A percentile compares a stretch with the other conserved stretches of the same genome.
Evolutionary conservation across 2,888 invertebrate genomes (phyloP).

Genomic region (Trimorus sp.): DNA sequence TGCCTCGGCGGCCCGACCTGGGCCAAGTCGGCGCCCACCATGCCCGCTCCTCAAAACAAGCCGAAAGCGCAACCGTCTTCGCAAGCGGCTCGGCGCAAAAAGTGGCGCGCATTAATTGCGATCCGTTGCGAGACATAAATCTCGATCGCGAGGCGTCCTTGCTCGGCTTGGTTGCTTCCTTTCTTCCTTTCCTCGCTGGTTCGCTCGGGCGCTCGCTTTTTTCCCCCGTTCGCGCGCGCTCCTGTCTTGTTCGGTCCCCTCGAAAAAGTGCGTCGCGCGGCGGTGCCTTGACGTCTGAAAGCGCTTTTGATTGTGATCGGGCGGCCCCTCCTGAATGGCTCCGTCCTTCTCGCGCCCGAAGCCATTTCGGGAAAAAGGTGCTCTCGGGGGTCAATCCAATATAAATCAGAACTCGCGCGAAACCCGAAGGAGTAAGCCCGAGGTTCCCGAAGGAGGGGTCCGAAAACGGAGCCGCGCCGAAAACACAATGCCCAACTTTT

Average conservation of each 20-base stretch:
- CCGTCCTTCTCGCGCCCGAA: constrained; percentile 65
- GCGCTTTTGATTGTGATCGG: constrained; percentile 78
- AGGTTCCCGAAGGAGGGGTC: constrained; percentile 5
- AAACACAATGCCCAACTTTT: too few species aligned
- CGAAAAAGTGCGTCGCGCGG: constrained; percentile 62
- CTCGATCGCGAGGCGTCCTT: constrained; percentile 17
- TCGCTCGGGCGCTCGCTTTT: too few species aligned
- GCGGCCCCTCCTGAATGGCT: constrained; percentile 66
- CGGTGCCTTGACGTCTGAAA: constrained; percentile 72
- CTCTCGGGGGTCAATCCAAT: constrained; percentile 77
- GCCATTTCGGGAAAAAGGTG: constrained; percentile 74
- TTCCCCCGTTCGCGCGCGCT: too few species aligned
- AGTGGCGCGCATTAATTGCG: too few species aligned
- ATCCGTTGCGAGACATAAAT: constrained; percentile 31
- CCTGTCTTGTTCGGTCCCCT: too few species aligned
- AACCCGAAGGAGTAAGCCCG: constrained; percentile 55
- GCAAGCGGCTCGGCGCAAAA: background rate
- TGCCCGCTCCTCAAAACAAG: too few species aligned
- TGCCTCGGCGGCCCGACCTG: too few species aligned
- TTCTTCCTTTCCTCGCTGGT: constrained; percentile 8
- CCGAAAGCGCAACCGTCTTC: background rate
- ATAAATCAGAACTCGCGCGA: constrained; percentile 76
- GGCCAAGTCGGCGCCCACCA: too few species aligned
- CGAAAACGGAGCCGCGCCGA: too few species aligned
- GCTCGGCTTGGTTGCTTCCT: constrained; percentile 39